These are phyloP conservation scores for Euleptes europaea DNA, from an alignment of 2,113 vertebrate genomes.

Conservation along the genomic window DNA sequence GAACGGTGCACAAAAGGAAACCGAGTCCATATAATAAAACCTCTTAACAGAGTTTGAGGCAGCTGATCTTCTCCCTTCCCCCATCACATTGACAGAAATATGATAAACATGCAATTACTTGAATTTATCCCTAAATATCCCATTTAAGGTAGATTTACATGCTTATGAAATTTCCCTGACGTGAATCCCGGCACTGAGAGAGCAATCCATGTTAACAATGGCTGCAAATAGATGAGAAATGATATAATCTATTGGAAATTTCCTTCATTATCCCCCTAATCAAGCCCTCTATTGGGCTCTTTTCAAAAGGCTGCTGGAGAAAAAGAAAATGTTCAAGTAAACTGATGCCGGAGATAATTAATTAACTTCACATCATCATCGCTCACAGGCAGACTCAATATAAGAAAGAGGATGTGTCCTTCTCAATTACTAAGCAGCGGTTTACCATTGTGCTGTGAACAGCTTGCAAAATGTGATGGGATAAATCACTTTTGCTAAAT, in stretches of 20 bases:
- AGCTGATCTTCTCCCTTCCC: constrained; percentile 10
- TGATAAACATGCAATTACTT: constrained; percentile 66
- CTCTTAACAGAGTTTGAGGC: constrained; percentile 19
- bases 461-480: constrained; percentile 59
- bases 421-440: constrained; percentile 63
- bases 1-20: constrained; percentile 14
- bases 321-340: constrained; percentile 70
- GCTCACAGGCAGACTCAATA: constrained; percentile 58
- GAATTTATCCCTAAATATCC: constrained; percentile 63
- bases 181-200: constrained; percentile 25
- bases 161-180: constrained; percentile 61
- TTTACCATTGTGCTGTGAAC: constrained; percentile 58
- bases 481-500: constrained; percentile 63
- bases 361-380: constrained; percentile 70
- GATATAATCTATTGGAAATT: constrained; percentile 72
- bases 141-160: constrained; percentile 61
- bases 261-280: constrained; percentile 74
- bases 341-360: constrained; percentile 74
- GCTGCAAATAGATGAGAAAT: constrained; percentile 66
- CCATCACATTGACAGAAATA: constrained; percentile 63
- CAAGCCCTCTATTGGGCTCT: constrained; percentile 70
- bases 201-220: constrained; percentile 53
- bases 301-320: constrained; percentile 67
- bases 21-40: constrained; percentile 36
- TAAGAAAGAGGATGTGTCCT: constrained; percentile 65